Conservation (phyloP, 2,113 vertebrate genomes). For the Trochalopteron elliotii region DNA sequence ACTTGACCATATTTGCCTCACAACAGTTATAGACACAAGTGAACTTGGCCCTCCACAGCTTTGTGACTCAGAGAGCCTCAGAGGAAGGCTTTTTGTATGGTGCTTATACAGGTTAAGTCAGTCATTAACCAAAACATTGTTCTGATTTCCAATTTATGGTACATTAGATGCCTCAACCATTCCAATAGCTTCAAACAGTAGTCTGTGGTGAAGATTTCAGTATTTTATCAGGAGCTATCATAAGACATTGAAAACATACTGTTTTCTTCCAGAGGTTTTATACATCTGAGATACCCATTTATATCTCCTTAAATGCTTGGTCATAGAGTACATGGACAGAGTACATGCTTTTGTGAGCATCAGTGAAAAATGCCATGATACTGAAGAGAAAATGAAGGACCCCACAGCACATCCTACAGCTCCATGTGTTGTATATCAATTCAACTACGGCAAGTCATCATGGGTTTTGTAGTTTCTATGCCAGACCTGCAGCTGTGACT, state of each 20-base stretch:
- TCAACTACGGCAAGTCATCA: background rate
- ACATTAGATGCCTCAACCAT: background rate
- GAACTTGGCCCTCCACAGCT: background rate
- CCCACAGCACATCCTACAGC: background rate
- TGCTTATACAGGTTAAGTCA: background rate
- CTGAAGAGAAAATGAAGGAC: background rate
- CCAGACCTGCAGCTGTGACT: background rate
- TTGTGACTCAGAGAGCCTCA: background rate
- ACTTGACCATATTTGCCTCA: background rate
- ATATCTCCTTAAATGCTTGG: background rate
- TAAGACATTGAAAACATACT: background rate
- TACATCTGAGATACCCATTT: background rate
- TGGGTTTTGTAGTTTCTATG: background rate
- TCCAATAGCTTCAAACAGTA: background rate
- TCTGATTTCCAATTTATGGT: background rate
- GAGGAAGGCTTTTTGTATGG: background rate
- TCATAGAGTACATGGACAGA: background rate
- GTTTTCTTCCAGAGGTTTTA: background rate
- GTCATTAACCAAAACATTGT: background rate
- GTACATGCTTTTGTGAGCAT: background rate
- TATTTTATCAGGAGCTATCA: background rate
- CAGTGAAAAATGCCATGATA: background rate
- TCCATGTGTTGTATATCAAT: background rate
- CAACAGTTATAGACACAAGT: background rate
- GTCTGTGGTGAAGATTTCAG: background rate